Conservation (phyloP, 1,140 invertebrate genomes). For the Penaeus indicus region DNA sequence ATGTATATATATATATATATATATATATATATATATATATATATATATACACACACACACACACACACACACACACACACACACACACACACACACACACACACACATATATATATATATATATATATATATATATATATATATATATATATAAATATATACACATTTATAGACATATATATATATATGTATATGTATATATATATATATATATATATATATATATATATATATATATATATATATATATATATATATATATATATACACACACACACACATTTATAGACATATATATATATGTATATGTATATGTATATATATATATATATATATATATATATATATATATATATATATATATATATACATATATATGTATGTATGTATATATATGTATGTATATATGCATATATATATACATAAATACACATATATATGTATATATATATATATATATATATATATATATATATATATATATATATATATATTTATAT, state of each 20-base stretch:
- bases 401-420: not conserved
- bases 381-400: not conserved
- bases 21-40: not conserved
- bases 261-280: not conserved
- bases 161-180: constrained; percentile 23
- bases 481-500: constrained; percentile 35
- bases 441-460: constrained; percentile 25
- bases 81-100: not conserved
- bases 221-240: no score
- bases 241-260: no score
- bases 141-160: constrained; percentile 23
- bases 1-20: not conserved
- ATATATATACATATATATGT: not conserved
- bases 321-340: constrained; percentile 19
- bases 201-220: not conserved
- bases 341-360: constrained; percentile 24
- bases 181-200: not conserved
- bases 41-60: constrained; percentile 15
- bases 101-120: constrained; percentile 18
- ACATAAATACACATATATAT: constrained; percentile 15
- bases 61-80: not conserved
- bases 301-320: not conserved
- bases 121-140: not conserved
- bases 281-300: not conserved
- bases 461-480: constrained; percentile 37